Evolutionary conservation across 2,797 vertebrate genomes (phyloP).

Genomic region (Zonotrichia albicollis): DNA sequence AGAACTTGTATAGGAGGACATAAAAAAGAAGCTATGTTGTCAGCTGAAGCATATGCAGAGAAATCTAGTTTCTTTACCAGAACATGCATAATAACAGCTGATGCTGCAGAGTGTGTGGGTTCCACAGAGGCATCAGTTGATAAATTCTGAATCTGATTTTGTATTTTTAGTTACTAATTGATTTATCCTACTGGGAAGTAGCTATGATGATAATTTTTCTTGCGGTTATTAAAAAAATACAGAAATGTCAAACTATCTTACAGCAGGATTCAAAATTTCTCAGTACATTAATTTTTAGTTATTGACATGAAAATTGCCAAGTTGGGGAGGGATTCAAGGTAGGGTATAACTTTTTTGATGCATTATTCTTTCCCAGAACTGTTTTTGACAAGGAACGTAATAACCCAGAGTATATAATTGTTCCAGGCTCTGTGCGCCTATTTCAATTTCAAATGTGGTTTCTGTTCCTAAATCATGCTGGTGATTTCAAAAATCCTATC

Average conservation of each 20-base stretch:
- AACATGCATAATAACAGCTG: not conserved
- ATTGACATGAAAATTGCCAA: not conserved
- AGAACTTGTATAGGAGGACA: not conserved
- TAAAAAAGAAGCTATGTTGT: not conserved
- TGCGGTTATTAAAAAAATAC: not conserved
- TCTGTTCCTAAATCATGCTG: not conserved
- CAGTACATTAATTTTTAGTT: not conserved
- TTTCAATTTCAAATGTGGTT: not conserved
- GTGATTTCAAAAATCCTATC: not conserved
- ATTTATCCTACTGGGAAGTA: not conserved
- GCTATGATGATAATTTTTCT: not conserved
- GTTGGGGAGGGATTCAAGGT: not conserved
- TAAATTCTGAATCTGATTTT: slow-evolving; percentile 15
- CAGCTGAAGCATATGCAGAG: not conserved
- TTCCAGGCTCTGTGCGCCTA: not conserved
- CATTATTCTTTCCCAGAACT: not conserved
- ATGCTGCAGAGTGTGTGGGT: not conserved
- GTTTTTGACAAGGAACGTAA: not conserved
- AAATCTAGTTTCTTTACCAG: not conserved
- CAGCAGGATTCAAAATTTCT: not conserved
- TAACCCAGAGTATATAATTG: not conserved
- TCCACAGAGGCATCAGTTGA: not conserved
- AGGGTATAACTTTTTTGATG: not conserved
- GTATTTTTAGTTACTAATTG: slow-evolving; percentile 21
- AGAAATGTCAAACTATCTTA: not conserved